Evolutionary conservation across 2,797 vertebrate genomes (phyloP), one percentile per base, ranked within the genome.

Genomic region (Acipenser ruthenus): DNA sequence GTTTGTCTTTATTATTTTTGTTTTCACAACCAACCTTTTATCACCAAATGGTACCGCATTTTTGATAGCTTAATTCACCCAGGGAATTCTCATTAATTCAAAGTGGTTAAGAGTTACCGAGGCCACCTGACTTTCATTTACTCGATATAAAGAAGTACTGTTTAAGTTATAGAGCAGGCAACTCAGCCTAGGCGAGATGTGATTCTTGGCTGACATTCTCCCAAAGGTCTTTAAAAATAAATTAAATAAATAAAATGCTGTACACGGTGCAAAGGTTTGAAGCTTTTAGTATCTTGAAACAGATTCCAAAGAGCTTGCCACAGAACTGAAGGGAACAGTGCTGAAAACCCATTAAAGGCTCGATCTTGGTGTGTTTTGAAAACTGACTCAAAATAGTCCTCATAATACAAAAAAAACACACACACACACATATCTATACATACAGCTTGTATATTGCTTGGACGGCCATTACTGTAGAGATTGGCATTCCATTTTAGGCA

Each of bases 211-310:
- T 58, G 55, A 11, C 12, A 6, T 11, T 11, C 55, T 58, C 55
- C 55, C 55, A 58, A n/a, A 58, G 55, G 10, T 58, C 12, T 58
- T 58, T n/a, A 15, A 58, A 58, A 58, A 13, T 58, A 58, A 58
- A 58, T 58, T 11, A n/a, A n/a, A n/a, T n/a, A 58, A 58, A 13
- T 58, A 58, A 58, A 58, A 58, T 11, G 37, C 12, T 11, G 12
- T 58, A 58, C 11, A 58, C 15, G 7, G 3, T 58, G 10, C 10
- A 58, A 58, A 58, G 6, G 10, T 18, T 18, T 18, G 18, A 18
- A 18, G 18, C 55, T 12, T 58, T 6, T 11, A 58, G 55, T 13
- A n/a, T 58, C 6, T 12, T n/a, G 55, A 37, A 37, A 37, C 37
- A 37, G 55, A 15, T 58, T 11, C 55, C 55, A 58, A 58, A 58